phyloP scores from a whole-genome alignment of 2,113 vertebrate genomes.

The Oreamnos americanus region DNA sequence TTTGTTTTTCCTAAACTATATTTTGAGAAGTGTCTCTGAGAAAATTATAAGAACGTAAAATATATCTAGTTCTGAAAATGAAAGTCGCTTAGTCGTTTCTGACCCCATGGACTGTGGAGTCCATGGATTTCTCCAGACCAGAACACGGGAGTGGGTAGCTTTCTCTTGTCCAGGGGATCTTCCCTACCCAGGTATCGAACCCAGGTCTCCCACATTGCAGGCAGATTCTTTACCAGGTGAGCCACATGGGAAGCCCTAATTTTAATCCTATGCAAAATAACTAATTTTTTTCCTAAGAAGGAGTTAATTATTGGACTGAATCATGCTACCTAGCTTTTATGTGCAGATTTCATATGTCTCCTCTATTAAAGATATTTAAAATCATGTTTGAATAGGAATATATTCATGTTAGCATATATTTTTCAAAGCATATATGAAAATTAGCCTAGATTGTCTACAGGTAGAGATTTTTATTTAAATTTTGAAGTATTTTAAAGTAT shows the following conservation, averaged over 20 bases:
- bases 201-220: neutral
- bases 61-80: conserved; percentile 34
- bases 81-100: neutral
- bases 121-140: neutral
- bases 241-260: neutral
- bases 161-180: neutral
- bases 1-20: neutral
- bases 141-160: neutral
- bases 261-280: conserved; percentile 73
- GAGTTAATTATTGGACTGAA: conserved; percentile 22
- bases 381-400: conserved; percentile 65
- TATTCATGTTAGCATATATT: conserved; percentile 63
- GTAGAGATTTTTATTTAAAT: conserved; percentile 65
- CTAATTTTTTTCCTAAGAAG: conserved; percentile 42
- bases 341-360: conserved; percentile 51
- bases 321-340: conserved; percentile 47
- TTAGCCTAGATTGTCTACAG: conserved; percentile 60
- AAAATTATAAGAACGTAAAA: conserved; percentile 56
- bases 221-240: neutral
- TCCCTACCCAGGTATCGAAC: neutral
- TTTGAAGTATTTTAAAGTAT: conserved; percentile 60
- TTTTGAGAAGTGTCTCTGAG: conserved; percentile 31
- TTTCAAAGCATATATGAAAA: conserved; percentile 64
- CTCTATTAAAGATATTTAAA: conserved; percentile 67
- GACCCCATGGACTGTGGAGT: neutral